Conservation (phyloP, 2,113 vertebrate species). For the Platysternon megacephalum region DNA sequence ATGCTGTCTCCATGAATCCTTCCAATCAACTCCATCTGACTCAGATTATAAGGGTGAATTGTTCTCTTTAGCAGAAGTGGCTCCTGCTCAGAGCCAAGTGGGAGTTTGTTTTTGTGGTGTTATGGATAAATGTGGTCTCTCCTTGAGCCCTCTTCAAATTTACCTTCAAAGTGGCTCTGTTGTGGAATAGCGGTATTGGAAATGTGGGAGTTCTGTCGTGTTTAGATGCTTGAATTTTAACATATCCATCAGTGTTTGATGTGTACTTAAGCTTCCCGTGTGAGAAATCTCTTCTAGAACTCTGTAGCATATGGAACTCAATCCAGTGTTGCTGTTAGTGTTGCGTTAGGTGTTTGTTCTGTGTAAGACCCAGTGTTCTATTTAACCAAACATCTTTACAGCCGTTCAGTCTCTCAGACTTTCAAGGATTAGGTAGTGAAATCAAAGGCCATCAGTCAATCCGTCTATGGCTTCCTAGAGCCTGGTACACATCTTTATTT, state of each 20-base stretch:
- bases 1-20: constrained; percentile 29
- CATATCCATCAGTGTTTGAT: fast-evolving
- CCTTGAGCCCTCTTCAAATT: constrained; percentile 16
- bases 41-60: constrained; percentile 54
- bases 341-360: neutral
- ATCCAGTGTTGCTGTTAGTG: neutral
- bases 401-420: neutral
- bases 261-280: neutral
- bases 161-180: neutral
- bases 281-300: neutral
- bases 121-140: constrained; percentile 14
- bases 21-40: constrained; percentile 36
- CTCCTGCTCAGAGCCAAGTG: constrained; percentile 54
- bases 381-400: neutral
- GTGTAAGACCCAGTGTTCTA: neutral
- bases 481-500: fast-evolving
- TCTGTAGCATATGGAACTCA: neutral
- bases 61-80: constrained; percentile 39
- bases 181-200: neutral
- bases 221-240: neutral
- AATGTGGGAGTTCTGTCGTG: neutral
- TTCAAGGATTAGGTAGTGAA: neutral
- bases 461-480: neutral
- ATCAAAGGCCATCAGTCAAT: neutral
- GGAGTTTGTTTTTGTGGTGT: constrained; percentile 38